These are phyloP conservation scores for Psittacula cyanocephala DNA, from an alignment of 2,113 vertebrate genomes.

Conservation along the genomic window DNA sequence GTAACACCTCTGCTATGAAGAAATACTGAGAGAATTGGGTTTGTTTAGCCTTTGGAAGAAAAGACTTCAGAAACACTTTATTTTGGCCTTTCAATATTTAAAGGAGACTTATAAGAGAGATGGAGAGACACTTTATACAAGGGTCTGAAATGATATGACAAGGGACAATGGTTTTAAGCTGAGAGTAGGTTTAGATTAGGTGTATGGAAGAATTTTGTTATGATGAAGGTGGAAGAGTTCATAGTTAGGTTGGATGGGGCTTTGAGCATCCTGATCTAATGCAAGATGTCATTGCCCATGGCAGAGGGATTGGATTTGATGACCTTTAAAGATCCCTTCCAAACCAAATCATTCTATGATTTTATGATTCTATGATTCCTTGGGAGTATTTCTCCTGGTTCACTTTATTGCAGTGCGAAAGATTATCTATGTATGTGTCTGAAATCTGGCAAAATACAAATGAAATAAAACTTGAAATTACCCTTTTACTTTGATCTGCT, in stretches of 20 bases:
- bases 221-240: background rate
- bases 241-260: background rate
- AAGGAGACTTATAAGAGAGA: background rate
- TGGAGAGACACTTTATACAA: background rate
- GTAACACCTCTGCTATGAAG: background rate
- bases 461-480: background rate
- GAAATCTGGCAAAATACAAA: background rate
- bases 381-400: background rate
- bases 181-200: background rate
- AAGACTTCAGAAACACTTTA: background rate
- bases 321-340: background rate
- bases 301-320: background rate
- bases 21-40: background rate
- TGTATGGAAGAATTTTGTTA: background rate
- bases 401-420: background rate
- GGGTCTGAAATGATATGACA: background rate
- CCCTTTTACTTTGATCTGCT: background rate
- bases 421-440: background rate
- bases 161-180: background rate
- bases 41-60: background rate
- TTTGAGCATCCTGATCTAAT: background rate
- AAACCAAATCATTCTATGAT: background rate
- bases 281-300: background rate
- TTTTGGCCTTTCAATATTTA: background rate
- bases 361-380: background rate